Percentiles rank a stretch among this genome's conserved stretches.
Evolutionary conservation across 1,140 invertebrate species (phyloP).

Genomic region (Hylyphantes graminicola): DNA sequence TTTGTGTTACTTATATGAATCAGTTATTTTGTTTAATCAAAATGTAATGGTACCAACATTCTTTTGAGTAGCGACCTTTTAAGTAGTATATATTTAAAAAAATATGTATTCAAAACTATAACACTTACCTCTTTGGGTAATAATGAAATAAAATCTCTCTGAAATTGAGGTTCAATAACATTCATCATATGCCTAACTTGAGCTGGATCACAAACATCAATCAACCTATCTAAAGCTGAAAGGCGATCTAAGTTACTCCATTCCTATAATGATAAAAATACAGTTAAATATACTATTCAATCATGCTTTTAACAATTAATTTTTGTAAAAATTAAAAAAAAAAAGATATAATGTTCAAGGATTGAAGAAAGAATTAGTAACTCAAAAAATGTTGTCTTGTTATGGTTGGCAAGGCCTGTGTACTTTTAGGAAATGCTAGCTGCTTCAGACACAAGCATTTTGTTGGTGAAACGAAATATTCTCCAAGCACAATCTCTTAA

Average conservation of each 20-base stretch:
- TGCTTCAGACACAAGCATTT: too few relatives aligned
- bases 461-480: too few relatives aligned
- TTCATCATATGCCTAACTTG: slow-evolving; percentile 97
- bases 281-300: neutral
- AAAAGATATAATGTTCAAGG: neutral
- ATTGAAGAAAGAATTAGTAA: too few relatives aligned
- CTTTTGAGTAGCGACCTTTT: neutral
- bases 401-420: too few relatives aligned
- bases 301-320: slow-evolving; percentile 10
- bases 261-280: slow-evolving; percentile 24
- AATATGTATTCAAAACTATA: neutral
- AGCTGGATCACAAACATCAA: slow-evolving; percentile 87
- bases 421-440: too few relatives aligned
- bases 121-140: slow-evolving; percentile 86
- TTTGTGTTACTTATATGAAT: too few relatives aligned
- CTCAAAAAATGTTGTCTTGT: too few relatives aligned
- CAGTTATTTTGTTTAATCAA: too few relatives aligned
- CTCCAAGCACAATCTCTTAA: too few relatives aligned
- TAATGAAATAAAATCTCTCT: slow-evolving; percentile 96
- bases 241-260: slow-evolving; percentile 92
- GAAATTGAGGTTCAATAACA: slow-evolving; percentile 97
- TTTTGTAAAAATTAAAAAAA: neutral
- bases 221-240: slow-evolving; percentile 88
- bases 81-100: neutral
- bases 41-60: neutral